Conservation (phyloP, 1,140 invertebrate species). For the Caenorhabditis remanei region DNA sequence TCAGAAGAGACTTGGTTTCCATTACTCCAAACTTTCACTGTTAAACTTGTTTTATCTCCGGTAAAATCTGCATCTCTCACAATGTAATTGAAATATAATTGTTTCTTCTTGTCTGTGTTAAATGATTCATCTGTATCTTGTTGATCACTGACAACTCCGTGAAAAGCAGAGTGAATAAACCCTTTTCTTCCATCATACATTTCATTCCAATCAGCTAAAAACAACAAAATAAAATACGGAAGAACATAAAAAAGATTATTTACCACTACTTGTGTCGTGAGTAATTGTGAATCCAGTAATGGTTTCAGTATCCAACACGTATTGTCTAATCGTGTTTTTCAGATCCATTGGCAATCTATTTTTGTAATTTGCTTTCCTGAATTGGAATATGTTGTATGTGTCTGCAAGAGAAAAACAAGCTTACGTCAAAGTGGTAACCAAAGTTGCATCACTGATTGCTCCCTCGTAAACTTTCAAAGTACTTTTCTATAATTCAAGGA, state of each 20-base stretch:
- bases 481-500: neutral
- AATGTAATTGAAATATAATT: conserved; percentile 29
- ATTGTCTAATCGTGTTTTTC: conserved; percentile 6
- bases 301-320: conserved; percentile 10
- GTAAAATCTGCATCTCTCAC: conserved; percentile 23
- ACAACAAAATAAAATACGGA: neutral
- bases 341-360: conserved; percentile 11
- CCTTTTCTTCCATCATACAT: conserved; percentile 16
- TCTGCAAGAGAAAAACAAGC: neutral
- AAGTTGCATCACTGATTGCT: neutral
- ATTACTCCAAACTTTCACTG: neutral
- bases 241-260: neutral
- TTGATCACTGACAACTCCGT: neutral
- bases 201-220: conserved; percentile 19
- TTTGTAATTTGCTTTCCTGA: conserved; percentile 12
- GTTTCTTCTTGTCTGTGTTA: neutral
- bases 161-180: conserved; percentile 14
- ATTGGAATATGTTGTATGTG: too few relatives aligned
- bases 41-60: neutral
- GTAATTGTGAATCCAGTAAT: neutral
- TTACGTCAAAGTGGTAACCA: conserved; percentile 16
- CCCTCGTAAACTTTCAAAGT: conserved; percentile 32
- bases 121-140: conserved; percentile 15
- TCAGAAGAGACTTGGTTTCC: neutral
- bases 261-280: neutral